These are phyloP conservation scores for Lytechinus variegatus DNA, from an alignment of 35 echinoderm and acorn worm species.

Conservation along the genomic window DNA sequence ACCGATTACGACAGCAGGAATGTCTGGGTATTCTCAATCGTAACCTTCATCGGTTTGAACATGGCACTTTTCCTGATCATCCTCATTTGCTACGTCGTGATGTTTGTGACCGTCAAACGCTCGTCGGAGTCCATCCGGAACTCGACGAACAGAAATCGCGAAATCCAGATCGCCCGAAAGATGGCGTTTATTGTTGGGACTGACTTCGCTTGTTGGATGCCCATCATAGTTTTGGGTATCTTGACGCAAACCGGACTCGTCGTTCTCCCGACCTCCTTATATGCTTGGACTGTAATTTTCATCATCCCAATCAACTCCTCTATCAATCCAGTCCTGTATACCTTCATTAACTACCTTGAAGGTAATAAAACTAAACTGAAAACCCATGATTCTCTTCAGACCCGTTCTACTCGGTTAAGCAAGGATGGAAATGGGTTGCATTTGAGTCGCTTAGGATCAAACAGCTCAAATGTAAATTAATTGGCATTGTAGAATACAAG, in stretches of 20 bases:
- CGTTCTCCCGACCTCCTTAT: conserved; percentile 50
- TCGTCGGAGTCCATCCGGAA: conserved; percentile 46
- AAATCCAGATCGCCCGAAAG: conserved; percentile 75
- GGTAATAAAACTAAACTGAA: background rate
- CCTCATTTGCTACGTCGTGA: conserved; percentile 58
- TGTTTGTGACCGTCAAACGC: conserved; percentile 70
- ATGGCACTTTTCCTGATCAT: conserved; percentile 64
- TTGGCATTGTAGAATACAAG: background rate
- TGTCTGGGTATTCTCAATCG: conserved; percentile 67
- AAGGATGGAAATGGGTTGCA: background rate
- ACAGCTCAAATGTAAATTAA: background rate
- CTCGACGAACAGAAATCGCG: conserved; percentile 29
- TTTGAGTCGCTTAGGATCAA: background rate
- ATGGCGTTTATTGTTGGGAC: conserved; percentile 85
- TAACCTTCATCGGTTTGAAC: conserved; percentile 69
- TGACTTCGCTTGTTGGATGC: conserved; percentile 84
- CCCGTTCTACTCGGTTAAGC: background rate
- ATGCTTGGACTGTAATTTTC: conserved; percentile 84
- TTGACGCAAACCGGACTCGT: conserved; percentile 53
- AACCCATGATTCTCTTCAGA: background rate
- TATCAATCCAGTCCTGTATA: conserved; percentile 81
- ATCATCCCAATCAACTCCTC: conserved; percentile 88
- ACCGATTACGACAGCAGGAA: conserved; percentile 36
- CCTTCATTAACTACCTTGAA: conserved; percentile 48
- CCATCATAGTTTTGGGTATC: conserved; percentile 78